Evolutionary conservation across 2,888 invertebrate species (phyloP).

Genomic region (Ischnus inquisitorius): DNA sequence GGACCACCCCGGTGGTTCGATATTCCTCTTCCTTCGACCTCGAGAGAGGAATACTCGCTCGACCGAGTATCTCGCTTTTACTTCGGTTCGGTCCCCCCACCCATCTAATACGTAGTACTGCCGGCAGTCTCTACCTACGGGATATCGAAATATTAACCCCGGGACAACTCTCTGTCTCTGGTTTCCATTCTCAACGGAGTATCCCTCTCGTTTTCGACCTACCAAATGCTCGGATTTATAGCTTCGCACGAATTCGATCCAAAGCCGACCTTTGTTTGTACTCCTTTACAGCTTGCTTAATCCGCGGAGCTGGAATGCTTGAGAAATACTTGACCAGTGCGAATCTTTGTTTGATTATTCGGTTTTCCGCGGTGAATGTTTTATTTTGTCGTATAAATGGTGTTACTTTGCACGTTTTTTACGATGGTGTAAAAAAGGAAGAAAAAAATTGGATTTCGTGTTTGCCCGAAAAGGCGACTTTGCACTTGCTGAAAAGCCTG

Average conservation of each 20-base stretch:
- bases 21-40: conserved; percentile 37
- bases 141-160: conserved; percentile 57
- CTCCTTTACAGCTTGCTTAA: conserved; percentile 4
- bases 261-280: conserved; percentile 20
- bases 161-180: conserved; percentile 2
- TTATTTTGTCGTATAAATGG: neutral
- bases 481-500: neutral
- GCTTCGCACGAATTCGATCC: conserved; percentile 6
- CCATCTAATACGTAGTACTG: conserved; percentile 2
- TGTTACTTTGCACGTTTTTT: no score
- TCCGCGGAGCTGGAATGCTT: neutral
- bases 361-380: neutral
- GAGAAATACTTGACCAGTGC: conserved; percentile 16
- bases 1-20: conserved; percentile 36
- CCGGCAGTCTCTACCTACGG: conserved; percentile 12
- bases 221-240: conserved; percentile 2
- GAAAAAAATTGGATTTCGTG: neutral
- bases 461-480: neutral
- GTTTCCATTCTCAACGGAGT: conserved; percentile 27
- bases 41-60: conserved; percentile 30
- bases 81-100: conserved; percentile 16
- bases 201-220: conserved; percentile 24
- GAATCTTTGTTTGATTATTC: neutral
- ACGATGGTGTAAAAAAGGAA: no score
- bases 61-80: conserved; percentile 40